Evolutionary conservation across 2,797 vertebrate species (phyloP).

Genomic region (Lophius americanus): DNA sequence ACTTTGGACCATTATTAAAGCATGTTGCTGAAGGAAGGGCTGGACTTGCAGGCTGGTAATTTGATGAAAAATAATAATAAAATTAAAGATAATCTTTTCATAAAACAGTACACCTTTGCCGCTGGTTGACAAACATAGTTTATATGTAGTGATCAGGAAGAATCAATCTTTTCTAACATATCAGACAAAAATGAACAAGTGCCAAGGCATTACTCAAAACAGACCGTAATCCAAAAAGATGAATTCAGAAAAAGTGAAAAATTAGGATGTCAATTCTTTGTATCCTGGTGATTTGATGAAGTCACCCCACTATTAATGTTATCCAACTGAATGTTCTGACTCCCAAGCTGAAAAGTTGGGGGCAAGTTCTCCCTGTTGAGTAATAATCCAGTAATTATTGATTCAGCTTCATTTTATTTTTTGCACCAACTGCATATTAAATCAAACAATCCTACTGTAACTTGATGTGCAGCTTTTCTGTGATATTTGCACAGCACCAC

Average conservation of each 20-base stretch:
- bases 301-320: not conserved
- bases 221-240: too few species aligned
- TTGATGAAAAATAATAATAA: not conserved
- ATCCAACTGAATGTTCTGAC: not conserved
- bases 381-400: too few species aligned
- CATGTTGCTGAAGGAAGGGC: not conserved
- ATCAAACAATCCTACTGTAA: slow-evolving; percentile 8
- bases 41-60: slow-evolving; percentile 9
- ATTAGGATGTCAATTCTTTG: not conserved
- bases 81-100: not conserved
- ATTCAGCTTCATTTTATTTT: not conserved
- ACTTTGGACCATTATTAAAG: not conserved
- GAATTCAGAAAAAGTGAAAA: not conserved
- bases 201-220: too few species aligned
- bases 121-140: too few species aligned
- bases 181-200: too few species aligned
- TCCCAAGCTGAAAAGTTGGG: slow-evolving; percentile 7
- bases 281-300: not conserved
- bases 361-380: not conserved
- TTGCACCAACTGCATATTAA: not conserved
- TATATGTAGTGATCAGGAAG: too few species aligned
- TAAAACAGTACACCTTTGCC: not conserved
- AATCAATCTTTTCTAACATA: too few species aligned
- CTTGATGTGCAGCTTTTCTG: slow-evolving; percentile 18
- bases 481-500: slow-evolving; percentile 25